Percentiles rank a stretch among this genome's conserved stretches.
Evolutionary conservation across 2,888 invertebrate genomes (phyloP).

Genomic region (Pandemis cinnamomeana): DNA sequence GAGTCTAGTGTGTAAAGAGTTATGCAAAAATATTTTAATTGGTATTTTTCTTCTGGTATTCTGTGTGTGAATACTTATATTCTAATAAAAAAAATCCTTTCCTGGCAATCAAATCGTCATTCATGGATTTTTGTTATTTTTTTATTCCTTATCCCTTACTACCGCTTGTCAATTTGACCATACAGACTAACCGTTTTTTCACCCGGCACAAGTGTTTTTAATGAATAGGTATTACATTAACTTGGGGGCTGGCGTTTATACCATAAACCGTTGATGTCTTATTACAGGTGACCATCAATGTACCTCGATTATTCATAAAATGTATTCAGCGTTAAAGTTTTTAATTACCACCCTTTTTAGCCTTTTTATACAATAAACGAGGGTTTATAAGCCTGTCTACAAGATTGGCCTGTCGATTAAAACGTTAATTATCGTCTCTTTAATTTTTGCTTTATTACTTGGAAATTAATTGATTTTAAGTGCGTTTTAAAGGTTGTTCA

Average conservation of each 20-base stretch:
- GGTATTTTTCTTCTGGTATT: no score
- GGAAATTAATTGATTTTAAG: constrained; percentile 38
- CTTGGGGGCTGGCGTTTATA: constrained; percentile 69
- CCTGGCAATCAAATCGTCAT: no score
- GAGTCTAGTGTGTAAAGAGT: no score
- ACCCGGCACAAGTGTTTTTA: constrained; percentile 76
- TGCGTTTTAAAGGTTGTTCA: constrained; percentile 29
- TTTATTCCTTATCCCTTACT: neutral
- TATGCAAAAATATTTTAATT: no score
- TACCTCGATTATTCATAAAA: constrained; percentile 67
- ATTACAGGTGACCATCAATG: constrained; percentile 67
- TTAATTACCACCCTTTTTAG: constrained; percentile 59
- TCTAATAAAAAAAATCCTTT: no score
- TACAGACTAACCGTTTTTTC: constrained; percentile 60
- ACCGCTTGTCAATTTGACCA: constrained; percentile 51
- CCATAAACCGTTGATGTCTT: constrained; percentile 78
- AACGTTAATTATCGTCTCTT: constrained; percentile 41
- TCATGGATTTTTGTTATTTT: no score
- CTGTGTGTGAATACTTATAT: no score
- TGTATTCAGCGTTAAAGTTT: constrained; percentile 75
- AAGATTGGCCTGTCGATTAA: constrained; percentile 41
- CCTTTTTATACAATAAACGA: constrained; percentile 34
- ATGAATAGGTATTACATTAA: constrained; percentile 78
- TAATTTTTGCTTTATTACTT: constrained; percentile 38
- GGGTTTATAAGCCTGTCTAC: constrained; percentile 36